These are phyloP conservation scores for Eurypyga helias DNA, from an alignment of 2,113 vertebrate genomes.

Conservation along the genomic window DNA sequence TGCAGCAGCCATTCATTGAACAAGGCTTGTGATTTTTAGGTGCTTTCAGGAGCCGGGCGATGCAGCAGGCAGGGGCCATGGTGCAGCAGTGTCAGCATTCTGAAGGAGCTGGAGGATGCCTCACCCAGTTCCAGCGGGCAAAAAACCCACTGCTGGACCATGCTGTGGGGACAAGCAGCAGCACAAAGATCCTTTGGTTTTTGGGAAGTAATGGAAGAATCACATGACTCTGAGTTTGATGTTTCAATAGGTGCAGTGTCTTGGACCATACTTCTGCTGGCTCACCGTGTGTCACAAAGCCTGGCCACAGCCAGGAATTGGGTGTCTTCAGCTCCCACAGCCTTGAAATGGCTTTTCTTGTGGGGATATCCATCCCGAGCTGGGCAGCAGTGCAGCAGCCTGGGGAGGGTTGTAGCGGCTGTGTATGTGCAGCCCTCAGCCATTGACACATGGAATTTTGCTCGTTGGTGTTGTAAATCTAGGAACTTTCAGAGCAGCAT, in stretches of 20 bases:
- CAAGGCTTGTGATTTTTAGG: not conserved
- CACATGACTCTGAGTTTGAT: not conserved
- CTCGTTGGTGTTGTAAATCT: not conserved
- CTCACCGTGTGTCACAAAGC: not conserved
- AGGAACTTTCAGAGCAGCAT: not conserved
- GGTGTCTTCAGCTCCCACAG: not conserved
- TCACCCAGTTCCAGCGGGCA: no score
- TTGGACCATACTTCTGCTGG: not conserved
- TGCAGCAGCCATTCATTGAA: not conserved
- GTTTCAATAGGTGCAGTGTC: not conserved
- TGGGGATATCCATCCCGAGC: not conserved
- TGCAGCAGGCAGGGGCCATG: not conserved
- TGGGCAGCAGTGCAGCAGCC: not conserved
- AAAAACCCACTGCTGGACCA: not conserved
- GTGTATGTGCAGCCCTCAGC: no score
- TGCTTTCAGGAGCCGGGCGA: not conserved
- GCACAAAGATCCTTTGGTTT: not conserved
- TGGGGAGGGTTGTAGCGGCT: not conserved
- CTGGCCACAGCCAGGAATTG: not conserved
- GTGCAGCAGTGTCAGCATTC: rapidly evolving
- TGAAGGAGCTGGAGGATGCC: rapidly evolving
- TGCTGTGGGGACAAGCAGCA: not conserved
- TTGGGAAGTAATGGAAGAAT: not conserved
- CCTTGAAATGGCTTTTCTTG: not conserved
- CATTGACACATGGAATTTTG: no score